Evolutionary conservation across 2,888 invertebrate genomes (phyloP).

Genomic region (Aquatica leii): DNA sequence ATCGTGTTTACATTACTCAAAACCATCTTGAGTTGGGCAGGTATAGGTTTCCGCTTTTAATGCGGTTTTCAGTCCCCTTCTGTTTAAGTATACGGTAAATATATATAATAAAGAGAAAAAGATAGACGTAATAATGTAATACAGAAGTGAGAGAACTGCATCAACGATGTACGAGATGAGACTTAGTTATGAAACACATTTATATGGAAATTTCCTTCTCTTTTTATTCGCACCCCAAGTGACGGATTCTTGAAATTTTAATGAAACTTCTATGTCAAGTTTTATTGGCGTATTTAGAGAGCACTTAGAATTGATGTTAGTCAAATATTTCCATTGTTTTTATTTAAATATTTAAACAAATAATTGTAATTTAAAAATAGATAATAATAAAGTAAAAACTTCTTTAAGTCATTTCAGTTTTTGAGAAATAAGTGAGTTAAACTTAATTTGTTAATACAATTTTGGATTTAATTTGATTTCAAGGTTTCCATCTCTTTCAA

Average conservation of each 20-base stretch:
- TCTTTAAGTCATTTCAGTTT: slow-evolving; percentile 18
- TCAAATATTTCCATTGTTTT: too few species aligned
- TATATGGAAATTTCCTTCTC: slow-evolving; percentile 41
- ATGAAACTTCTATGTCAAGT: slow-evolving; percentile 5
- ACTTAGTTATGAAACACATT: slow-evolving; percentile 42
- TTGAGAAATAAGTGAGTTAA: too few species aligned
- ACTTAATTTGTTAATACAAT: slow-evolving; percentile 21
- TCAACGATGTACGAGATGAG: slow-evolving; percentile 36
- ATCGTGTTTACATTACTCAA: slow-evolving; percentile 30
- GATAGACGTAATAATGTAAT: slow-evolving; percentile 21
- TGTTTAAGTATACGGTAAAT: slow-evolving; percentile 18
- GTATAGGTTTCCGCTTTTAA: slow-evolving; percentile 29
- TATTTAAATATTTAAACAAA: too few species aligned
- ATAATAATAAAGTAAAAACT: neutral
- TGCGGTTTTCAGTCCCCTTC: slow-evolving; percentile 32
- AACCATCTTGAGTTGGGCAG: slow-evolving; percentile 14
- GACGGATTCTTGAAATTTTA: slow-evolving; percentile 21
- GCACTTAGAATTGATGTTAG: too few species aligned
- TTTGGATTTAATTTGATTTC: slow-evolving; percentile 29
- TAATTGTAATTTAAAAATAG: too few species aligned
- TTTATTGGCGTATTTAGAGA: neutral
- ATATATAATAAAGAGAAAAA: slow-evolving; percentile 24
- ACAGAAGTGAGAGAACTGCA: slow-evolving; percentile 31
- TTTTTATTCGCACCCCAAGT: slow-evolving; percentile 26
- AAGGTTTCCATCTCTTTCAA: slow-evolving; percentile 18